A percentile compares a stretch with the other conserved stretches of the same genome.
Conservation (phyloP, 2,797 vertebrate genomes). For the Alfaro cultratus region DNA sequence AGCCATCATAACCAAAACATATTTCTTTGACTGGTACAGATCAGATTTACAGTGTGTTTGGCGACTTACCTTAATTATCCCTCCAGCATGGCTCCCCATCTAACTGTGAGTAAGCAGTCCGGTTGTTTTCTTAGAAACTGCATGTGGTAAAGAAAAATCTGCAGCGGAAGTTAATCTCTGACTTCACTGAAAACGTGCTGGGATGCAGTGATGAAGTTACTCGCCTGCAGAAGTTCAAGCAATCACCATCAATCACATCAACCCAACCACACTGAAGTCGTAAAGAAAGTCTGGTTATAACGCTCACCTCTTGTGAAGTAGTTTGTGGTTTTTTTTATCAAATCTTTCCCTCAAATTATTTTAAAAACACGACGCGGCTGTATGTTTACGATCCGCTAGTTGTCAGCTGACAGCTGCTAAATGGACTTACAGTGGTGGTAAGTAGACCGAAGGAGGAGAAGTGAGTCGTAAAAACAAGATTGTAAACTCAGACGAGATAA, state of each 20-base stretch:
- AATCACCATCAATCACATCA: neutral
- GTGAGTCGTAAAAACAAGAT: neutral
- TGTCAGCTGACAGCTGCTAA: neutral
- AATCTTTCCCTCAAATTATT: neutral
- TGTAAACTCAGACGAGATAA: neutral
- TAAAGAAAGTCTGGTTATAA: neutral
- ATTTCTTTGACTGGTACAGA: neutral
- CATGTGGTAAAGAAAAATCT: constrained; percentile 18
- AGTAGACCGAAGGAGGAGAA: neutral
- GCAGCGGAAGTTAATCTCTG: neutral
- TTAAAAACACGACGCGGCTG: neutral
- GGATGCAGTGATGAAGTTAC: constrained; percentile 10
- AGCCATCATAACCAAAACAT: neutral
- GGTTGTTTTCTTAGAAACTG: constrained; percentile 9
- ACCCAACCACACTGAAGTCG: neutral
- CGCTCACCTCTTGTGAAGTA: neutral
- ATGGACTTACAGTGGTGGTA: neutral
- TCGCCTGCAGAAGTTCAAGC: constrained; percentile 18
- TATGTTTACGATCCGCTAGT: neutral
- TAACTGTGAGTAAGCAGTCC: constrained; percentile 6
- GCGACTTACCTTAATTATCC: constrained; percentile 51
- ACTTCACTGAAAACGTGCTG: neutral
- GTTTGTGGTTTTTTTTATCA: neutral
- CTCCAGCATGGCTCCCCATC: neutral
- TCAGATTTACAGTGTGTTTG: neutral